phyloP scores from a whole-genome alignment of 2,113 vertebrate genomes.

The Fulmarus glacialis region DNA sequence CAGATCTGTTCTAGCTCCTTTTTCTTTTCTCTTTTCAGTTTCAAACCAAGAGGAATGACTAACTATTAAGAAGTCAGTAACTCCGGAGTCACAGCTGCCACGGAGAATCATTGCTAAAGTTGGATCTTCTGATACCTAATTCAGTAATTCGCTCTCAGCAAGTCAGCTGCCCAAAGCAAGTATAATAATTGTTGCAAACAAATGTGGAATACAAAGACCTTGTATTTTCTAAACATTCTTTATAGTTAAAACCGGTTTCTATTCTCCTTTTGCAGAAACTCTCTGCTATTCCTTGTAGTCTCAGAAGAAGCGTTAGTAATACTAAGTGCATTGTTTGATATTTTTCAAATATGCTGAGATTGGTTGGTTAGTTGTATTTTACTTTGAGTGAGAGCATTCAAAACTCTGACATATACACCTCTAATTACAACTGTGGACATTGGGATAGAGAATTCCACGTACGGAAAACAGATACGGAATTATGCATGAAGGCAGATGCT shows the following conservation, averaged over 20 bases:
- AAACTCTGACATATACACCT: neutral
- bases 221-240: neutral
- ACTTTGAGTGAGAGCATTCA: neutral
- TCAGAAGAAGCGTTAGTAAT: neutral
- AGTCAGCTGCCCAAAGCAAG: neutral
- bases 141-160: neutral
- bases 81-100: neutral
- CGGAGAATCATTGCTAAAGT: neutral
- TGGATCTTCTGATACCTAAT: neutral
- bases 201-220: neutral
- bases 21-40: neutral
- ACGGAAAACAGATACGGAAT: neutral
- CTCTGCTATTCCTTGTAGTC: neutral
- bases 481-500: neutral
- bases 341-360: neutral
- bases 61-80: neutral
- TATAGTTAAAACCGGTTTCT: neutral
- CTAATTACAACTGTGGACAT: neutral
- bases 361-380: neutral
- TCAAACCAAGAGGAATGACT: neutral
- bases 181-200: neutral
- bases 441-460: neutral
- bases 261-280: neutral
- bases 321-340: neutral
- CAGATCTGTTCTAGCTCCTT: neutral